Base-by-base conservation (phyloP, 1,140 invertebrate species). In the Brachystomella parvula region DNA sequence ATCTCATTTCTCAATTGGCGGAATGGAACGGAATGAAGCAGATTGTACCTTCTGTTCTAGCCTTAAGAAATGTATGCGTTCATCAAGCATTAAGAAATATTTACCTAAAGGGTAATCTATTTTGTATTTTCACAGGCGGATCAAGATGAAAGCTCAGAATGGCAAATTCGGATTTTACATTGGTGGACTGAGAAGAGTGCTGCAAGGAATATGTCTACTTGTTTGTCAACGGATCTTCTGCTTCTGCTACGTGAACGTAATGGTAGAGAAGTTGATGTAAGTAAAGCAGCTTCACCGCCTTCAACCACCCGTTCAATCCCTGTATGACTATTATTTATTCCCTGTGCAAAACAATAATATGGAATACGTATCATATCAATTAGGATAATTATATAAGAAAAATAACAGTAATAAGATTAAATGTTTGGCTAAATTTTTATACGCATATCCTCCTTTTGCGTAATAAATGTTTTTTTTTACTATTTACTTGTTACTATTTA, bases 41-140 rank as follows among this genome's bases (percentile, higher is more conserved):
- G 24, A 81, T 74, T 35, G 80, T 72, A 67, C 76, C 77, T 57
- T 76, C 80, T 65, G 80, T 70, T 17, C 30, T 72, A 26, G 65
- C 59, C 31, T 44, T 74, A 26, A 29, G 61, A 66, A 66, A 69
- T 67, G 73, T 74, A 63, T 69, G 68, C 47, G 31, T 59, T 44
- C 17, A 58, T 29, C 17, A 6, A 24, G 3, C 24, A 66, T 53
- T 58, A 44, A 44, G 30, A 33, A 60, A 47, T 31, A 21, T 31
- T 59, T 47, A 31, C 26, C 24, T 29, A n/a, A 31, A 47, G 47
- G 9, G 6, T 49, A 6, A 31, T 29, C 2, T 6, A 63, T 31
- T 31, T 47, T 29, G 26, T 30, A 39, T 32, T 58, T 57, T 17
- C 3, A 58, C 24, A 71, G 70, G 66, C 60, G 0, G 32, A 71